Conservation (phyloP, 2,888 invertebrate genomes). For the Volucella inanis region DNA sequence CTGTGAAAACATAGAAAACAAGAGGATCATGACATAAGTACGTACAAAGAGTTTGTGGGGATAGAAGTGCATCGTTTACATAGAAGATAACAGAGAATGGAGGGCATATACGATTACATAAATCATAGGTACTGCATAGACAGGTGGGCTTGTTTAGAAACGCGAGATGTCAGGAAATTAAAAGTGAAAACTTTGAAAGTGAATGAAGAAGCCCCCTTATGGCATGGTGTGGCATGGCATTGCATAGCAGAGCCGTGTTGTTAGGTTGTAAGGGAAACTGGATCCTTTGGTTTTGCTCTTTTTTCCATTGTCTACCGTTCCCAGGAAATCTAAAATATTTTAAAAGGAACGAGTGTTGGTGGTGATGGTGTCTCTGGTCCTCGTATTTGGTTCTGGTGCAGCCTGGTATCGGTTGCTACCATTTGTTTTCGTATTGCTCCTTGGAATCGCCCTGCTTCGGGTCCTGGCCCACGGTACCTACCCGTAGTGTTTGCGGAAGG, state of each 20-base stretch:
- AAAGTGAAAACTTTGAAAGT: conserved; percentile 53
- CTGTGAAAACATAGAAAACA: conserved; percentile 76
- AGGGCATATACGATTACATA: too few relatives aligned
- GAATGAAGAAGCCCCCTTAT: conserved; percentile 6
- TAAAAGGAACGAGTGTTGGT: conserved; percentile 11
- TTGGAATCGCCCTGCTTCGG: too few relatives aligned
- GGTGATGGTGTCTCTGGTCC: background rate
- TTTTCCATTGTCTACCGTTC: conserved; percentile 33
- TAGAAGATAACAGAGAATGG: background rate
- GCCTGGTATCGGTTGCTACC: background rate
- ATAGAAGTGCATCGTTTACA: conserved; percentile 4
- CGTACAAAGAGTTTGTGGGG: too few relatives aligned
- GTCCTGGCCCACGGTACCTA: background rate
- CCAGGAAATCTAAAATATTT: conserved; percentile 69
- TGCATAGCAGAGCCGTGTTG: background rate
- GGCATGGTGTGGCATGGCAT: background rate
- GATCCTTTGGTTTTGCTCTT: background rate
- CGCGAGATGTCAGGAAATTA: conserved; percentile 50
- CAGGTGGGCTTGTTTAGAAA: background rate
- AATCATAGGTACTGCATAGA: background rate
- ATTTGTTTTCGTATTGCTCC: too few relatives aligned
- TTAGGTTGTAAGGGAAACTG: background rate
- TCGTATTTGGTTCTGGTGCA: background rate
- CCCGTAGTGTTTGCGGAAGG: conserved; percentile 34
- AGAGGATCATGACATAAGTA: conserved; percentile 13